Evolutionary conservation across 2,797 vertebrate genomes (phyloP), one percentile per base, ranked within the genome.

Genomic region (Lophotriccus pileatus): DNA sequence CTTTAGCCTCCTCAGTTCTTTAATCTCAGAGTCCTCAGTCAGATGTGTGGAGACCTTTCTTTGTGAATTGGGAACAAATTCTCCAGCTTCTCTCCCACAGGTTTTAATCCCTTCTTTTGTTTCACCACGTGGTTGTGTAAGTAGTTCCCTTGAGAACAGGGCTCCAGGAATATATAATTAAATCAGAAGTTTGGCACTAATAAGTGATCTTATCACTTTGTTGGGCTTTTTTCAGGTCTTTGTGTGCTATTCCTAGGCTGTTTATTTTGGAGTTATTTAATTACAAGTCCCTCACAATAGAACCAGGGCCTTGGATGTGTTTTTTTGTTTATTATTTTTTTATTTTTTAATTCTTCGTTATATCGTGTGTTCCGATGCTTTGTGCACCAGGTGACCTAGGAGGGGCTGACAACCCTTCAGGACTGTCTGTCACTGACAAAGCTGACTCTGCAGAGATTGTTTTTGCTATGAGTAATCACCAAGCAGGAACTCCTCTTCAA

Each of bases 71-170:
- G 89, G 90, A 87, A 34, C 20, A 75, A 95, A 94, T 84, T 95
- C 72, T 90, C 87, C 74, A 82, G 88, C 92, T 95, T 43, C 73
- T 86, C 94, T 96, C 94, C 91, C 76, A 75, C 58, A 93, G 81
- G 84, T 91, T 94, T 91, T 97, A 97, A 97, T 97, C 96, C 93
- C 89, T 75, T 96, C 84, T 92, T 98, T 97, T 97, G 97, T 98
- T 97, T 97, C 78, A 62, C 96, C 90, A 66, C 70, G 82, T 41
- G 80, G 95, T 95, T 94, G 94, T 95, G 96, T 96, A 96, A 97
- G 96, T 59, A 94, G 97, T 97, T 98, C 97, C 95, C 56, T 60
- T 88, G 95, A 94, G 96, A 96, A 96, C 90, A 80, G 52, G 82
- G 90, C 90, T 87, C 68, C 83, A 70, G 87, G 96, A 96, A 96